Percentiles rank a stretch among this genome's conserved stretches.
These are phyloP conservation scores for Xylota sylvarum DNA, from an alignment of 2,888 invertebrate species.

Conservation along the genomic window DNA sequence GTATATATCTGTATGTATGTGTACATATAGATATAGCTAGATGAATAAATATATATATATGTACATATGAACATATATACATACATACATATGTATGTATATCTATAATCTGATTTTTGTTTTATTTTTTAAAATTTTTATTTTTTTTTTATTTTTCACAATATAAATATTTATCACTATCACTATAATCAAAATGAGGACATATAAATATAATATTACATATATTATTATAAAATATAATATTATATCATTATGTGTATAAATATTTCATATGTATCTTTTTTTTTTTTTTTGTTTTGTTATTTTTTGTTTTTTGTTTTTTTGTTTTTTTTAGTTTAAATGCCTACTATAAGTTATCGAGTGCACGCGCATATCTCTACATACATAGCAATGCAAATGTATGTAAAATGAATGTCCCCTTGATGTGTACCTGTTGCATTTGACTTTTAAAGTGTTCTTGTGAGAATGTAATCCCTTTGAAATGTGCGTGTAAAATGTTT, in stretches of 20 bases:
- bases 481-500: slow-evolving; percentile 66
- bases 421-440: slow-evolving; percentile 53
- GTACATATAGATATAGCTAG: no score
- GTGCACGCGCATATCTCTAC: slow-evolving; percentile 46
- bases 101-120: slow-evolving; percentile 39
- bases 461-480: slow-evolving; percentile 36
- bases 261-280: slow-evolving; percentile 69
- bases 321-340: slow-evolving; percentile 31
- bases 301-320: slow-evolving; percentile 11
- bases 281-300: slow-evolving; percentile 10
- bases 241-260: slow-evolving; percentile 69
- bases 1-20: slow-evolving; percentile 4
- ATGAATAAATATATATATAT: slow-evolving; percentile 16
- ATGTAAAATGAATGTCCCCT: slow-evolving; percentile 41
- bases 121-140: background rate
- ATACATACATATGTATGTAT: slow-evolving; percentile 29
- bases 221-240: slow-evolving; percentile 73
- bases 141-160: slow-evolving; percentile 16
- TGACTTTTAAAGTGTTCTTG: slow-evolving; percentile 43
- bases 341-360: slow-evolving; percentile 38
- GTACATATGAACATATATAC: slow-evolving; percentile 5
- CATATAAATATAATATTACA: slow-evolving; percentile 71
- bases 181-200: slow-evolving; percentile 74
- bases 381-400: slow-evolving; percentile 39
- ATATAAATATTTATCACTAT: slow-evolving; percentile 63